phyloP scores from a whole-genome alignment of 1,140 invertebrate species.

The Drosophila athabasca region DNA sequence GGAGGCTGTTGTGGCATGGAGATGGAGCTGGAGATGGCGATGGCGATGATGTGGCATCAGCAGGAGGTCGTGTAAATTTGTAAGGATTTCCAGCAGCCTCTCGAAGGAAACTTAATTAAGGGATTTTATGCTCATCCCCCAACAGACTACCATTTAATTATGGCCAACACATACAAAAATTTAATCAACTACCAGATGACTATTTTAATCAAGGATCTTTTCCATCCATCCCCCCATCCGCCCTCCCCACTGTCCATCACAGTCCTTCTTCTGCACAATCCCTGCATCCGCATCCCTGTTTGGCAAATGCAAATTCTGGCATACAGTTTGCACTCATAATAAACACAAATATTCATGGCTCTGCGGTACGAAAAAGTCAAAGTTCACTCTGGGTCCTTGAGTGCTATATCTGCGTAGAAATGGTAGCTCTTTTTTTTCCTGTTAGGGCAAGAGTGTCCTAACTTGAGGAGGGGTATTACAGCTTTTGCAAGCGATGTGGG shows the following conservation, averaged over 20 bases:
- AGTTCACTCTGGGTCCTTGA: slow-evolving; percentile 30
- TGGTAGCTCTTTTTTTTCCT: not conserved
- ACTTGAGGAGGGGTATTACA: not conserved
- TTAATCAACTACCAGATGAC: slow-evolving; percentile 36
- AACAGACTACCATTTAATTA: slow-evolving; percentile 15
- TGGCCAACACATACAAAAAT: slow-evolving; percentile 18
- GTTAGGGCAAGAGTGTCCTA: not conserved
- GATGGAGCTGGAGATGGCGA: not conserved
- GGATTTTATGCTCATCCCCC: slow-evolving; percentile 10
- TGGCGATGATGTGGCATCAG: slow-evolving; percentile 1
- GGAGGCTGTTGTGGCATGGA: slow-evolving; percentile 13
- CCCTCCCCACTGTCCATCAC: too few relatives aligned
- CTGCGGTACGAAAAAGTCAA: slow-evolving; percentile 31
- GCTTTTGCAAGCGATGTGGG: too few relatives aligned
- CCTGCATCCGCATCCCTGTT: slow-evolving; percentile 8
- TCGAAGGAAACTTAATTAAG: slow-evolving; percentile 54
- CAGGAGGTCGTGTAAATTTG: slow-evolving; percentile 22
- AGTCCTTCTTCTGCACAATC: too few relatives aligned
- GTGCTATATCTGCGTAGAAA: not conserved
- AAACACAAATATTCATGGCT: slow-evolving; percentile 50
- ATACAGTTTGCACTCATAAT: slow-evolving; percentile 44
- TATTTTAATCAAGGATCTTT: slow-evolving; percentile 20
- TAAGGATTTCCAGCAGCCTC: slow-evolving; percentile 4
- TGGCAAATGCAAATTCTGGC: slow-evolving; percentile 52
- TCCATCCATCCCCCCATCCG: not conserved